Percentiles rank a stretch among this genome's conserved stretches.
phyloP scores from a whole-genome alignment of 2,113 vertebrate species.

The Epinephelus moara region DNA sequence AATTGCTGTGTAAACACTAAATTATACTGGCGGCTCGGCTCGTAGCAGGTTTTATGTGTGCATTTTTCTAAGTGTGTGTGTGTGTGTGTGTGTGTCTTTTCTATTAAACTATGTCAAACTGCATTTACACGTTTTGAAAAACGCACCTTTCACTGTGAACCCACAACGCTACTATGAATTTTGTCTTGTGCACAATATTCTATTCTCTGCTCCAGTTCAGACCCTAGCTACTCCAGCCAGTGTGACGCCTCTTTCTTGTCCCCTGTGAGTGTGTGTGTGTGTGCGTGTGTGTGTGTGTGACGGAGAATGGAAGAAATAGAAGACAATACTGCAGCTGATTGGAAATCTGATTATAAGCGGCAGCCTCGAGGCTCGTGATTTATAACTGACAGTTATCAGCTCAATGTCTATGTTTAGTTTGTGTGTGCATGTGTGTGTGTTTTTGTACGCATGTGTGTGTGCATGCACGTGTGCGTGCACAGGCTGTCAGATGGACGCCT shows the following conservation, averaged over 20 bases:
- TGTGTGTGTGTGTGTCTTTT: not conserved
- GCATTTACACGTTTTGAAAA: conserved; percentile 28
- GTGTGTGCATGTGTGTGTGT: not conserved
- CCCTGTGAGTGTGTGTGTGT: not conserved
- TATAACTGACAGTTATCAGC: conserved; percentile 69
- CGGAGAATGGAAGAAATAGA: conserved; percentile 31
- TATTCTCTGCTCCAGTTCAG: not conserved
- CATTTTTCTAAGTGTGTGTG: too few species aligned
- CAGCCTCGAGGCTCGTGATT: conserved; percentile 44
- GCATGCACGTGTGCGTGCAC: not conserved
- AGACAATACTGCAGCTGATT: conserved; percentile 54
- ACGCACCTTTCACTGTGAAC: conserved; percentile 10
- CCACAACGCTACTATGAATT: conserved; percentile 21
- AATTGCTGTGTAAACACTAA: conserved; percentile 59
- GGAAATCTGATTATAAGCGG: conserved; percentile 55
- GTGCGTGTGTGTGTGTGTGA: conserved; percentile 10
- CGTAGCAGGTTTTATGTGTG: conserved; percentile 15
- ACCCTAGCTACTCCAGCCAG: conserved; percentile 2
- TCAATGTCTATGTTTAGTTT: conserved; percentile 21
- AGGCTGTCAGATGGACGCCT: conserved; percentile 30
- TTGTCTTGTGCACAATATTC: conserved; percentile 1
- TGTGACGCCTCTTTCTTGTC: conserved; percentile 33
- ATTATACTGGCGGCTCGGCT: not conserved
- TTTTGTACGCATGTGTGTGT: not conserved
- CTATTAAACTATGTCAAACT: conserved; percentile 6